Percentiles rank a stretch among this genome's conserved stretches.
Conservation (phyloP, 2,888 invertebrate genomes). For the Hoplodrina ambigua region DNA sequence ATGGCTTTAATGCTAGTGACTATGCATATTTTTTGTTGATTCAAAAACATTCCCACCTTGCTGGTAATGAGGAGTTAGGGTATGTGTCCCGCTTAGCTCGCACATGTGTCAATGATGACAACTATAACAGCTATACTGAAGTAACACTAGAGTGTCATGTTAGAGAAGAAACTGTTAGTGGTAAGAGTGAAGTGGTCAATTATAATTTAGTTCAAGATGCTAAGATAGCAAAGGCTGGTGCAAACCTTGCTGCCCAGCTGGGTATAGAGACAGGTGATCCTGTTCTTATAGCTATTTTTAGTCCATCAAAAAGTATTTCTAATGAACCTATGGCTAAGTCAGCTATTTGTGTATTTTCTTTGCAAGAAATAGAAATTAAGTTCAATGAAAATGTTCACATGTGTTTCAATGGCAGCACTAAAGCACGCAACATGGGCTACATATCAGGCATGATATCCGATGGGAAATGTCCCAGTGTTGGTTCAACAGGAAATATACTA, state of each 20-base stretch:
- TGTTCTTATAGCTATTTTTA: slow-evolving; percentile 96
- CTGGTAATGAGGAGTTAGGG: slow-evolving; percentile 96
- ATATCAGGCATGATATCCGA: slow-evolving; percentile 97
- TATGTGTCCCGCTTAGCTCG: slow-evolving; percentile 97
- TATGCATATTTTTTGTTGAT: slow-evolving; percentile 99
- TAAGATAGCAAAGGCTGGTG: slow-evolving; percentile 96
- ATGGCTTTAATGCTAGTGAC: slow-evolving; percentile 98
- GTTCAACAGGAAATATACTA: slow-evolving; percentile 96
- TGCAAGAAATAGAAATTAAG: slow-evolving; percentile 97
- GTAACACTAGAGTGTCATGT: slow-evolving; percentile 97
- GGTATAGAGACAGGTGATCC: slow-evolving; percentile 95
- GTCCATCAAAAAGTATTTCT: slow-evolving; percentile 96
- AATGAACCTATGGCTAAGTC: slow-evolving; percentile 96
- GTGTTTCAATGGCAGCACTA: slow-evolving; percentile 98
- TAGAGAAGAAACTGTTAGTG: slow-evolving; percentile 90
- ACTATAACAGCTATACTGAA: slow-evolving; percentile 99
- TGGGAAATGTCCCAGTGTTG: slow-evolving; percentile 96
- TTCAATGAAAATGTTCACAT: slow-evolving; percentile 99
- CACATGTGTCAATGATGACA: slow-evolving; percentile 98
- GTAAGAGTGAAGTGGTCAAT: slow-evolving; percentile 89
- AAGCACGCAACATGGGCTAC: slow-evolving; percentile 97
- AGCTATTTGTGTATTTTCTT: slow-evolving; percentile 97
- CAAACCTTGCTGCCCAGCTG: slow-evolving; percentile 95
- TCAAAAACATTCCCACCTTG: slow-evolving; percentile 97
- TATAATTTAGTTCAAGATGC: slow-evolving; percentile 98